Percentiles rank a stretch among this genome's conserved stretches.
Conservation (phyloP, 2,113 vertebrate species). For the Hirundichthys speculiger region DNA sequence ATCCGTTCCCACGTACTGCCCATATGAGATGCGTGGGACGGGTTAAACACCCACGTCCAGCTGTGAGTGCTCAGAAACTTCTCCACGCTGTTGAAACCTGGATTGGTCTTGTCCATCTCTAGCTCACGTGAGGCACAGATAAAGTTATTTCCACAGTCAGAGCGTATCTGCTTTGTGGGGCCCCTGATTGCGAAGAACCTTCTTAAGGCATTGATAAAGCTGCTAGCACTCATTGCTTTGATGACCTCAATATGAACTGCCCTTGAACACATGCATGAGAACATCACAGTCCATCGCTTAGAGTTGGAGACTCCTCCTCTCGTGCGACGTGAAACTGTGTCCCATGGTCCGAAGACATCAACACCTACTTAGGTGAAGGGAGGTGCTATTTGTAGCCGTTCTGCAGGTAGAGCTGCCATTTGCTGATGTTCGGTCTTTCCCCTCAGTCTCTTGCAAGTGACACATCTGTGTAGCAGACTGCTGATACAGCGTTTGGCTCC, state of each 20-base stretch:
- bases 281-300: background rate
- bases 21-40: too few relatives aligned
- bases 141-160: slow-evolving; percentile 1
- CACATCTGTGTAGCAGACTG: background rate
- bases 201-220: slow-evolving; percentile 8
- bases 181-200: background rate
- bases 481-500: background rate
- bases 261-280: background rate
- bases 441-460: slow-evolving; percentile 29
- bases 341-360: slow-evolving; percentile 7
- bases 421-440: slow-evolving; percentile 24
- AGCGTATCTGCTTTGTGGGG: background rate
- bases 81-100: background rate
- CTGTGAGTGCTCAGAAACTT: background rate
- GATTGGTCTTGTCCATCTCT: background rate
- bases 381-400: slow-evolving; percentile 2
- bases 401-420: slow-evolving; percentile 37
- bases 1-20: too few relatives aligned
- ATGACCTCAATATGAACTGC: slow-evolving; percentile 11
- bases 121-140: background rate
- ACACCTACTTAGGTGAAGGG: background rate
- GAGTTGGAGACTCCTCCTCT: background rate
- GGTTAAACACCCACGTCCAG: background rate
- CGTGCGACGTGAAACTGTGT: background rate
- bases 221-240: background rate